Evolutionary conservation across 2,113 vertebrate genomes (phyloP).

Genomic region (Tympanuchus pallidicinctus): DNA sequence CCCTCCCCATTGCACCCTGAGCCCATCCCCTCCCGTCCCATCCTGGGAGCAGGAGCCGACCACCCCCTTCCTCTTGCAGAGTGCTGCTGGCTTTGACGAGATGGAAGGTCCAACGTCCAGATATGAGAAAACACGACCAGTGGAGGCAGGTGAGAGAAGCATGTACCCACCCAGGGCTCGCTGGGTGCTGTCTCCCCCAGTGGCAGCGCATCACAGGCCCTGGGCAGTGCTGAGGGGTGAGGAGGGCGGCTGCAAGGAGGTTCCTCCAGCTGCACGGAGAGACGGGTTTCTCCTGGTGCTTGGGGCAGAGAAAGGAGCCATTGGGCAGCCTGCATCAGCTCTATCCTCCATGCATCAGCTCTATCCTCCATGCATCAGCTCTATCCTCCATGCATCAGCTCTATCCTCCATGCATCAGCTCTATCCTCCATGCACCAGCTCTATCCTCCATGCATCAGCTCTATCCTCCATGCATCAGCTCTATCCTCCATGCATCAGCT

Average conservation of each 20-base stretch:
- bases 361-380: too few species aligned
- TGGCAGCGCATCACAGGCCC: background rate
- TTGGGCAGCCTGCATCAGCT: background rate
- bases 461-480: too few species aligned
- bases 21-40: too few species aligned
- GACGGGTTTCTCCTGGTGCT: background rate
- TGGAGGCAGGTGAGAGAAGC: conserved; percentile 86
- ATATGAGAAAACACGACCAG: conserved; percentile 86
- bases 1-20: too few species aligned
- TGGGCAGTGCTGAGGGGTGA: background rate
- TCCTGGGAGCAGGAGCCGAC: too few species aligned
- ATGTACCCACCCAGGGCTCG: background rate
- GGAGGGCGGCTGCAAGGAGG: background rate
- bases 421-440: too few species aligned
- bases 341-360: conserved; percentile 1
- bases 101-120: conserved; percentile 85
- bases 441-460: too few species aligned
- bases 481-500: too few species aligned
- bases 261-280: background rate
- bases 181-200: too few species aligned
- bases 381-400: too few species aligned
- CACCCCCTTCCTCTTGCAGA: conserved; percentile 69
- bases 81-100: conserved; percentile 85
- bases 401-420: too few species aligned
- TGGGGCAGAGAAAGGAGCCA: background rate